phyloP scores from a whole-genome alignment of 2,797 vertebrate species.

The Podarcis siculus region DNA sequence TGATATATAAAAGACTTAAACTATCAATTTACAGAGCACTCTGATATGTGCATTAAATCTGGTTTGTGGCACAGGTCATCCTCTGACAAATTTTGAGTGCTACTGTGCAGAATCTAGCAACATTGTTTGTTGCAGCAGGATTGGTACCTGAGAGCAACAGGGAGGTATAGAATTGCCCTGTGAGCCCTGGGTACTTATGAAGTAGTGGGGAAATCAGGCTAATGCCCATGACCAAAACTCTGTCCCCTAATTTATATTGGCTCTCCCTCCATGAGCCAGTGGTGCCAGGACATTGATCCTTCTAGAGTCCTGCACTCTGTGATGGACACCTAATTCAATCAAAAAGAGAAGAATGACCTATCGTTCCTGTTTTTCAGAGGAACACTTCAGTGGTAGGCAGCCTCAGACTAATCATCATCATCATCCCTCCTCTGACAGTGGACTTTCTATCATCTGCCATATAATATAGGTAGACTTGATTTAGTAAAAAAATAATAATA shows the following conservation, averaged over 20 bases:
- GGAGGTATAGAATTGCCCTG: too few species aligned
- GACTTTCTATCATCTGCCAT: not conserved
- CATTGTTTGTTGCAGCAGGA: too few species aligned
- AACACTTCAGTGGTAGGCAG: not conserved
- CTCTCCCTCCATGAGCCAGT: not conserved
- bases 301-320: not conserved
- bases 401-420: not conserved
- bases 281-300: not conserved
- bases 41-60: too few species aligned
- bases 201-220: too few species aligned
- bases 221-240: not conserved
- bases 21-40: too few species aligned
- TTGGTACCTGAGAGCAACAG: too few species aligned
- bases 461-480: not conserved
- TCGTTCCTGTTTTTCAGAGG: not conserved
- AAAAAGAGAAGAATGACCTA: not conserved
- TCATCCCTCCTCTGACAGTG: not conserved
- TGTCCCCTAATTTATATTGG: not conserved
- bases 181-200: too few species aligned
- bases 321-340: not conserved
- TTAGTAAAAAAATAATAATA: not conserved
- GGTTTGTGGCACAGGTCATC: too few species aligned
- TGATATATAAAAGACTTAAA: too few species aligned
- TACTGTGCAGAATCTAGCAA: too few species aligned
- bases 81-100: too few species aligned